Base-by-base conservation (phyloP, 1,140 invertebrate genomes). In the Sogatella furcifera region DNA sequence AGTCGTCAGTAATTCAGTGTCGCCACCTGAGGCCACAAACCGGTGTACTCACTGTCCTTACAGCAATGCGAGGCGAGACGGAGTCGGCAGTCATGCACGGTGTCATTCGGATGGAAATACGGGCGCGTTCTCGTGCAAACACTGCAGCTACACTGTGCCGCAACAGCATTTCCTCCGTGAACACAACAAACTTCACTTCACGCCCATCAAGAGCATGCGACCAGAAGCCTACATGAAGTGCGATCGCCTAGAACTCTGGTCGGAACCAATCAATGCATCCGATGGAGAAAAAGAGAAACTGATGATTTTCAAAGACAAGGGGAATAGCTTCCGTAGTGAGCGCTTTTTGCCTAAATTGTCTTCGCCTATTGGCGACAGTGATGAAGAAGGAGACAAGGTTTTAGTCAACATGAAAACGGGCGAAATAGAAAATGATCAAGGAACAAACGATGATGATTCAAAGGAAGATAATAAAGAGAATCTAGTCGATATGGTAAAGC, bases 101-200 rank as follows among this genome's bases (percentile, higher is more conserved):
- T 80, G 88, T 43, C 89, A 92, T 68, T 80, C 80, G 58, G 74
- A 67, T 69, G 74, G 73, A 11, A 78, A 77, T 21, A 78, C 78
- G 49, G 78, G 77, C 8, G 73, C 76, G 71, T 78, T 86, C 69
- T 75, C 81, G 65, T 93, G 90, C 73, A 82, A 84, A n/a, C 84
- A 88, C 69, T 93, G 90, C 73, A 86, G 91, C 74, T 89, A 89
- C 71, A 84, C 84, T 19, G 87, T 86, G 2, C 81, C 84, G 0
- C 88, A 90, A 68, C 81, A 80, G 11, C 84, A 90, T 69, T 85
- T 89, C 60, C 70, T 90, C 8, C 75, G 81, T n/a, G 89, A 92
- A 60, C 89, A 92, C 72, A 78, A 85, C 22, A 89, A 87, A 71
- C 74, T 89, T 22, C 90, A 92, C 72, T 91, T 92, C 69, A 77